Conservation (phyloP, 1,140 invertebrate species). For the Drosophila seguyi region DNA sequence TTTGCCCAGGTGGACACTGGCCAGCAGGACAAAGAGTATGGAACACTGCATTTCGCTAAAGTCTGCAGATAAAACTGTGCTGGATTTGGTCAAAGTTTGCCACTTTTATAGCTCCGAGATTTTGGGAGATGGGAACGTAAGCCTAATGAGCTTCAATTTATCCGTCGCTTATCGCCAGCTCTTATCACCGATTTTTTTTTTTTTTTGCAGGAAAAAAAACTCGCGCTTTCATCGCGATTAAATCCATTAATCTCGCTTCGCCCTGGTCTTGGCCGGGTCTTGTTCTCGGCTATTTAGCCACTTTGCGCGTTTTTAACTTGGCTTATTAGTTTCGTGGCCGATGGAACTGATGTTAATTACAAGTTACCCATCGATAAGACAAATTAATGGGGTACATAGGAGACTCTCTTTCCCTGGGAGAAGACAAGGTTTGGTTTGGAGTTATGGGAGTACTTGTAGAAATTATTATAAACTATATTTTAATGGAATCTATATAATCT, state of each 20-base stretch:
- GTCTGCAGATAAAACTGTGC: conserved; percentile 15
- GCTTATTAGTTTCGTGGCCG: conserved; percentile 18
- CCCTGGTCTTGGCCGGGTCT: conserved; percentile 12
- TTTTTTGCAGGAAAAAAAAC: conserved; percentile 16
- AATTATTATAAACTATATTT: not conserved
- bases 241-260: conserved; percentile 59
- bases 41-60: conserved; percentile 19
- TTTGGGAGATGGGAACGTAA: no score
- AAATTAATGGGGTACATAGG: conserved; percentile 38
- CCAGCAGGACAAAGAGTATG: conserved; percentile 3
- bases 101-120: conserved; percentile 52
- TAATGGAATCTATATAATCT: no score
- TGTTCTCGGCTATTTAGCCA: conserved; percentile 28
- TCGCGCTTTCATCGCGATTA: conserved; percentile 67
- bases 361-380: conserved; percentile 28
- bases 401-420: not conserved
- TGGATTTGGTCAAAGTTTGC: not conserved
- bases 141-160: conserved; percentile 60
- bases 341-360: conserved; percentile 46
- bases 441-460: no score
- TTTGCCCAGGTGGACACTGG: not conserved
- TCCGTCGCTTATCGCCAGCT: conserved; percentile 42
- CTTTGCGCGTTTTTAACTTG: conserved; percentile 8
- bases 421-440: not conserved
- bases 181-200: conserved; percentile 59